A percentile compares a stretch with the other conserved stretches of the same genome.
These are phyloP conservation scores for Thripadectes ignobilis DNA, from an alignment of 2,797 vertebrate species.

Conservation along the genomic window DNA sequence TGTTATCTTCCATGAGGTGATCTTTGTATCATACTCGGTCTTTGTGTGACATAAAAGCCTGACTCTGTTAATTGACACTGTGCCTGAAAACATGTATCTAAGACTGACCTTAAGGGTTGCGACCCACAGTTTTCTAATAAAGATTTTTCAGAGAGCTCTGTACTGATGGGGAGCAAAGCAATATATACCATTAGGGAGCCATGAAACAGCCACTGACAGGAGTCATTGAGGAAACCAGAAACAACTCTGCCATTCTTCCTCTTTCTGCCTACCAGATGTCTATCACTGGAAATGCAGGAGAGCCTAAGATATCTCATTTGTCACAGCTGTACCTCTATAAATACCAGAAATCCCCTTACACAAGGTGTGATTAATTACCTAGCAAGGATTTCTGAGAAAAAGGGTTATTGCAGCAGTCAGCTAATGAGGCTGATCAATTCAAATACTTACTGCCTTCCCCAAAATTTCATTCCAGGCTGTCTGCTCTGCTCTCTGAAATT, in stretches of 20 bases:
- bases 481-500: constrained; percentile 70
- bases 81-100: not conserved
- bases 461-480: constrained; percentile 61
- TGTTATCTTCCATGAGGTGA: not conserved
- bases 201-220: not conserved
- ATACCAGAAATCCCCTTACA: not conserved
- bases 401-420: not conserved
- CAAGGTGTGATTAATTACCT: constrained; percentile 18
- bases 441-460: constrained; percentile 15
- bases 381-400: not conserved
- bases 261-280: not conserved
- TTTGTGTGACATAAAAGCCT: not conserved
- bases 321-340: not conserved
- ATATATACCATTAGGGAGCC: not conserved
- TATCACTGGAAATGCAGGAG: not conserved
- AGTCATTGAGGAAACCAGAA: not conserved
- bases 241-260: not conserved
- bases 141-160: not conserved
- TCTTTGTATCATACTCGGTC: not conserved
- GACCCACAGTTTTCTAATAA: not conserved
- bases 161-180: not conserved
- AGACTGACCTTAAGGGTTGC: not conserved
- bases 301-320: not conserved
- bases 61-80: fast-evolving
- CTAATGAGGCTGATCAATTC: constrained; percentile 65